Evolutionary conservation across 2,888 invertebrate species (phyloP), one percentile per base, ranked within the genome.

Genomic region (Sphinx pinastri): DNA sequence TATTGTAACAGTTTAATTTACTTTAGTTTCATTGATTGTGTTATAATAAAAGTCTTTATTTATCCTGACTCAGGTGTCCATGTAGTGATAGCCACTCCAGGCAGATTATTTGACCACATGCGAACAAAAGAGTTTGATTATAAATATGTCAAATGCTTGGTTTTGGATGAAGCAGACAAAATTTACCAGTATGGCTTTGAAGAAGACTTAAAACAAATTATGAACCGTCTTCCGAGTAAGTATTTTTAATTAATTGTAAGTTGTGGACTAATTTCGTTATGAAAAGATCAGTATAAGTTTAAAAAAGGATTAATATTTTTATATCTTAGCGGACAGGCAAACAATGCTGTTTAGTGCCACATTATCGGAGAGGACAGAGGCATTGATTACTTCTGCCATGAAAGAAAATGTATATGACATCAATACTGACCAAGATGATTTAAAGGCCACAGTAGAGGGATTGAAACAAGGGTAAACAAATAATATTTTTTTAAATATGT

Each of bases 271-370:
- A 0, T 13, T 1, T 13, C 0, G 10, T 13, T 11, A 8, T 51
- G 51, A 51, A 25, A 57, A 57, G 25, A 25, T 25, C 4, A 1
- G 11, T 55, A 16, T 14, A 11, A 31, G 49, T 16, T 51, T 49
- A 66, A 8, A 54, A 54, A 69, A 45, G 2, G 1, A n/a, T 38
- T 49, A 31, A 25, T 19, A 13, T 47, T 63, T 49, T 51, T 66
- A 31, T 71, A 16, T 94, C 94, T 38, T 84, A 98, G 98, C 98
- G 92, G 95, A 96, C 57, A 95, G 99, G 72, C 99, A 99, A 93
- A 99, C 99, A 0, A 98, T 99, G 98, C 88, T 99, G 73, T 99
- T 99, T 87, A 99, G 99, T 84, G 99, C 99, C 5, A 99, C 99
- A 19, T 97, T 98, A 80, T 98, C 98, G 0, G 96, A 97, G 75